These are phyloP conservation scores for Cydia pomonella DNA, from an alignment of 1,140 invertebrate species.

Conservation along the genomic window DNA sequence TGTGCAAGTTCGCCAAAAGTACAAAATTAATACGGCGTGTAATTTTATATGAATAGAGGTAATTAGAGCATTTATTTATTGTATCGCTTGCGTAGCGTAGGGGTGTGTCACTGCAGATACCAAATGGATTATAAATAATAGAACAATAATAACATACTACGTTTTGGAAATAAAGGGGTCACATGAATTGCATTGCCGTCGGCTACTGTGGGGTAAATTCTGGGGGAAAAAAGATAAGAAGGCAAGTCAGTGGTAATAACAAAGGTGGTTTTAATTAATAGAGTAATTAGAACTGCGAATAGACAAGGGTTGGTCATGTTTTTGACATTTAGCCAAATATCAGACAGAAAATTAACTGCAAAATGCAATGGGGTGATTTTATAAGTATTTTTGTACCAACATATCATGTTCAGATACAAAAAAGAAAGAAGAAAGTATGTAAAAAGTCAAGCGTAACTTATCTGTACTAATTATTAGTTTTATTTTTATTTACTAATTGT, in stretches of 20 bases:
- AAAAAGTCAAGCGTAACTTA: no score
- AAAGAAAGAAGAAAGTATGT: no score
- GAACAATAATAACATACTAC: neutral
- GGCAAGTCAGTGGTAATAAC: neutral
- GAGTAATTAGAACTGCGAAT: neutral
- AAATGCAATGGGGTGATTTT: no score
- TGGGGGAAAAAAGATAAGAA: neutral
- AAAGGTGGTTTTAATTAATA: constrained; percentile 10
- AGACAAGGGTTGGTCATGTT: constrained; percentile 1
- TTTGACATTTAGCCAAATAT: neutral
- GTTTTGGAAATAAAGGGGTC: neutral
- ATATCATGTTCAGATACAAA: no score
- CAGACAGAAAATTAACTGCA: neutral
- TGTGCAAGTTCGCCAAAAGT: constrained; percentile 3
- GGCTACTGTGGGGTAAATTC: neutral
- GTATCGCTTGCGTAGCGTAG: constrained; percentile 26
- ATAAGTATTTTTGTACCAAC: no score
- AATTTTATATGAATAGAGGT: constrained; percentile 32
- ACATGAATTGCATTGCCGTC: neutral
- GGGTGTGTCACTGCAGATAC: neutral
- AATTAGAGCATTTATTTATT: constrained; percentile 33
- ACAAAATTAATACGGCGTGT: constrained; percentile 15
- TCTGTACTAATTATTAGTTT: no score
- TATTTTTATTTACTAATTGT: no score
- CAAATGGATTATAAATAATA: neutral